Conservation (phyloP, 35 echinoderm and acorn worm genomes). For the Ptychodera flava region DNA sequence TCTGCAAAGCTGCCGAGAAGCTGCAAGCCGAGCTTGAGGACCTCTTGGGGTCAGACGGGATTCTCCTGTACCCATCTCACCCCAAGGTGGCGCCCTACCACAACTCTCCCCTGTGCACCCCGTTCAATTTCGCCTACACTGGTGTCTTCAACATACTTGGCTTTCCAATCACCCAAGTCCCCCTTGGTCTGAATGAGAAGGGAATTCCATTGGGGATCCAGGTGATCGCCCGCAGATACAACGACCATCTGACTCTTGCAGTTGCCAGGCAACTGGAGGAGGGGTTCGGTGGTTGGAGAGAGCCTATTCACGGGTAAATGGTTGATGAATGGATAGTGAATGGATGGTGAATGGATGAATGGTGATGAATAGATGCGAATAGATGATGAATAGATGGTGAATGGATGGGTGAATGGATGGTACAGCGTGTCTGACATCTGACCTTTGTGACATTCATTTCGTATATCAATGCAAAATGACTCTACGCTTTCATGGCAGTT, state of each 20-base stretch:
- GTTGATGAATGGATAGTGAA: neutral
- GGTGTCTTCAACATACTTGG: conserved; percentile 81
- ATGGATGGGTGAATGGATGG: too few species aligned
- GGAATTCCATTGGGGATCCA: conserved; percentile 83
- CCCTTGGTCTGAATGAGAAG: conserved; percentile 68
- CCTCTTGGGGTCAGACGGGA: conserved; percentile 70
- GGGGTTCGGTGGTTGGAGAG: conserved; percentile 86
- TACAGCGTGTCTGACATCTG: too few species aligned
- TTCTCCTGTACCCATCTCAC: conserved; percentile 86
- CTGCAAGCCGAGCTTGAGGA: conserved; percentile 53
- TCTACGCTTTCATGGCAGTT: too few species aligned
- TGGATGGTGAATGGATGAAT: too few species aligned
- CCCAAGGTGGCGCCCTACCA: conserved; percentile 94
- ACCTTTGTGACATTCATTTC: too few species aligned
- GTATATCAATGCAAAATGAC: too few species aligned
- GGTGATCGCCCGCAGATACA: conserved; percentile 67
- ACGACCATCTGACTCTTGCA: conserved; percentile 77
- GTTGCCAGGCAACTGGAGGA: conserved; percentile 80
- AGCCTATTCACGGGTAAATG: conserved; percentile 32
- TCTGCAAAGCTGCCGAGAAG: conserved; percentile 43
- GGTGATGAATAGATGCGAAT: too few species aligned
- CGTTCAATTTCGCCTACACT: conserved; percentile 79
- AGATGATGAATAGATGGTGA: too few species aligned
- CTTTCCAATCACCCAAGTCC: conserved; percentile 83
- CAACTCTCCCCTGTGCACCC: conserved; percentile 69